Base-by-base conservation (phyloP, 1,140 invertebrate genomes). In the Bicyclus anynana region DNA sequence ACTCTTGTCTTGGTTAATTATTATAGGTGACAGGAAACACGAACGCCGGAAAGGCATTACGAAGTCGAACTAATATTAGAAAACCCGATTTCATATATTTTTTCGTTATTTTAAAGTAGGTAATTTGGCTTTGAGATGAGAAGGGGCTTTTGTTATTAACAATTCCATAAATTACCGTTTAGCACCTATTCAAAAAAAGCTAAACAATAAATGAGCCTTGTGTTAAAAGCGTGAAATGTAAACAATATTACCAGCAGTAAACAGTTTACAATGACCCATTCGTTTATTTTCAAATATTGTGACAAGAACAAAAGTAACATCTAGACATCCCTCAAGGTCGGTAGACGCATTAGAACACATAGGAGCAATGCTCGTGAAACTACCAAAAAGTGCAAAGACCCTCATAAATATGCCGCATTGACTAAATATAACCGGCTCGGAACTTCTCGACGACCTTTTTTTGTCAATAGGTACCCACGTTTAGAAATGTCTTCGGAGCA, bases 291-390 rank as follows among this genome's bases (percentile, higher is more conserved):
- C 44, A 60, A 49, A 50, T 54, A 42, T 42, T 54, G 26, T 47
- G 58, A 56, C 18, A 50, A 51, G 59, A 44, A 59, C 59, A 58
- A 42, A 29, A 33, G 27, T 47, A 40, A 51, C 51, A 58, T 59
- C 48, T 59, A 57, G 42, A 35, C 56, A 60, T 61, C 48, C 58
- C 50, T 56, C 58, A 62, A 67, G 60, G 60, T 66, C 67, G 47
- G 58, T 29, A 62, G 55, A 68, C 59, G 16, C 54, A 62, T 69
- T 63, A 62, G 29, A 60, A 44, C 40, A 65, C 49, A 57, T 53
- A 60, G 53, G 40, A 59, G 56, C 62, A 61, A 56, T 53, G 53
- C 38, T 59, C 57, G 46, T 54, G 54, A 54, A 60, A 60, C 51
- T 59, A 49, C 57, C 51, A 50, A 51, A 51, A 44, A 60, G 58